Conservation (phyloP, 2,113 vertebrate genomes). For the Chlorodrepanis virens region DNA sequence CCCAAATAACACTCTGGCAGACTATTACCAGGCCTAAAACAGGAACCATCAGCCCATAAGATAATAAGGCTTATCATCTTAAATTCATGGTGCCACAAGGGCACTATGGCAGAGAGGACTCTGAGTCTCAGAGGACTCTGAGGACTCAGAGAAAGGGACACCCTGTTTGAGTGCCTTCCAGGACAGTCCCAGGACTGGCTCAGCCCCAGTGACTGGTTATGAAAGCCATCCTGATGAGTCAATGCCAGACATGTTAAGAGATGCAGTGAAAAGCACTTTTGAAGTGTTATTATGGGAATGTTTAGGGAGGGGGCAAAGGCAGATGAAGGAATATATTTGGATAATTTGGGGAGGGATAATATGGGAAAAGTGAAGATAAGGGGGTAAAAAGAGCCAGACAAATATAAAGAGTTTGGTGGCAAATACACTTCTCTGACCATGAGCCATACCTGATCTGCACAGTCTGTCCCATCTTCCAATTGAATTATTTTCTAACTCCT, state of each 20-base stretch:
- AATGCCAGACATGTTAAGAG: not conserved
- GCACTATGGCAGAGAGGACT: accelerated
- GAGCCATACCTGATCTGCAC: not conserved
- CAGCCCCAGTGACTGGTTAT: not conserved
- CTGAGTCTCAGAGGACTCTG: not conserved
- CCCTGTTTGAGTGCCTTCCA: not conserved
- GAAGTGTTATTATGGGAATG: not conserved
- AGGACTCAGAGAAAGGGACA: not conserved
- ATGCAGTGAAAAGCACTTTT: not conserved
- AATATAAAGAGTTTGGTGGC: not conserved
- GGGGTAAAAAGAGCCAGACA: not conserved
- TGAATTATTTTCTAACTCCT: not conserved
- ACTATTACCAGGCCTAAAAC: not conserved
- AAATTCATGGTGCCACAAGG: not conserved
- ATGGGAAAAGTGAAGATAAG: not conserved
- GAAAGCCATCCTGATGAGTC: not conserved
- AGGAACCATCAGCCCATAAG: not conserved
- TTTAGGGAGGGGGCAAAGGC: not conserved
- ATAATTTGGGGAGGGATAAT: not conserved
- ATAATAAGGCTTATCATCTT: not conserved
- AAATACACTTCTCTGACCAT: not conserved
- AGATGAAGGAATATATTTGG: not conserved
- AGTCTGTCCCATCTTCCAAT: not conserved
- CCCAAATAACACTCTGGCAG: not conserved
- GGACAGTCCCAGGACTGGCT: not conserved